Base-by-base conservation (phyloP, 2,888 invertebrate species). In the Drosophila monieri region DNA sequence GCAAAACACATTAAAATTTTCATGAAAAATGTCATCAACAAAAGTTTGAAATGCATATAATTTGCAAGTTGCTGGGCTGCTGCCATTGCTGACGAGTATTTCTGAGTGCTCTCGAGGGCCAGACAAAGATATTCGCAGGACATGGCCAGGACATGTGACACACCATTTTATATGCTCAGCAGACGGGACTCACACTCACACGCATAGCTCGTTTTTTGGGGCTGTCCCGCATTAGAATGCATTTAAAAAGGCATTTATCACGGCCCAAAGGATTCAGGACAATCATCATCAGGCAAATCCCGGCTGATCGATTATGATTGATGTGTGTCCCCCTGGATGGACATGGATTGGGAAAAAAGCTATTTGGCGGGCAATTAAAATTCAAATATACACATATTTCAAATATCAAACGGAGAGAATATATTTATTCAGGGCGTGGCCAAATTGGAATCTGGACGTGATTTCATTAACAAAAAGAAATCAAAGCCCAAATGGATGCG, bases 231-330 rank as follows among this genome's bases (percentile, higher is more conserved):
- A 85, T 87, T 87, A 81, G 83, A 84, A 85, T 84, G 84, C 84
- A 87, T 84, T 84, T 85, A 85, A 83, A 84, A 84, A 75, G 85
- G 88, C 88, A 87, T 87, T 87, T 85, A 79, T 81, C 79, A 74
- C 81, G 61, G 18, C 12, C 14, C 43, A 44, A 52, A 53, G 83
- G 80, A 85, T 86, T 85, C 15, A 6, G 51, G 60, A 58, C 71
- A 76, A 78, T 67, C 71, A 72, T 57, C 58, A 61, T 51, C 56
- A 43, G 43, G 27, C 67, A 71, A 85, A 79, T 71, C 79, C 80
- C 48, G 25, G 6, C 54, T 88, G 89, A 89, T 89, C 89, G 89
- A 90, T 89, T 89, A 88, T 90, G 89, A 90, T 90, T 86, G 89
- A 89, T 89, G 86, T 76, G 52, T 25, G 43, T 35, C 30, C 30